phyloP scores from a whole-genome alignment of 1,140 invertebrate species.

The Caenorhabditis tropicalis region DNA sequence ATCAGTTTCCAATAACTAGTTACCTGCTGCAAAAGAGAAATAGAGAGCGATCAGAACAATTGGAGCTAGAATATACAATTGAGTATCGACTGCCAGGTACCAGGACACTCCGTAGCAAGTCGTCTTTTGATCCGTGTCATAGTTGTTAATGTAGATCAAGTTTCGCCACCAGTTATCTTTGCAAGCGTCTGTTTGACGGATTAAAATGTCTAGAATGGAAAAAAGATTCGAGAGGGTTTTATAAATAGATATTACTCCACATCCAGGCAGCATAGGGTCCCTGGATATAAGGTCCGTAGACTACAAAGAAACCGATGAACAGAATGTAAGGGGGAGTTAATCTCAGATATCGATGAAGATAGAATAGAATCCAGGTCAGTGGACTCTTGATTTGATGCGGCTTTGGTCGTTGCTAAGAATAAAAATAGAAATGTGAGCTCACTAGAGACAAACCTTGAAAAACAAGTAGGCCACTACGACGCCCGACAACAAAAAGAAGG shows the following conservation, averaged over 20 bases:
- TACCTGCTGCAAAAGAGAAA: constrained; percentile 1
- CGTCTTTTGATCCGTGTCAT: constrained; percentile 58
- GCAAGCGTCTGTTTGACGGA: constrained; percentile 67
- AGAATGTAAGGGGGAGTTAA: constrained; percentile 55
- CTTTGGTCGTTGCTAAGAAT: background rate
- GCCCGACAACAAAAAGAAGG: constrained; percentile 53
- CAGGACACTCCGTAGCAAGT: constrained; percentile 67
- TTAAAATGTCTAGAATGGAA: background rate
- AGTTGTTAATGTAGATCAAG: constrained; percentile 74
- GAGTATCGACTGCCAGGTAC: constrained; percentile 75
- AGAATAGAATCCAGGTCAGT: constrained; percentile 55
- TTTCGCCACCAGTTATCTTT: constrained; percentile 74
- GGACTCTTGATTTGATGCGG: background rate
- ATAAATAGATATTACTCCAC: background rate
- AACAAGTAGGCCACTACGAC: constrained; percentile 51
- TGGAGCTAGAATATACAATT: constrained; percentile 71
- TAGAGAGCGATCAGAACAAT: constrained; percentile 48
- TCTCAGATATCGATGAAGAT: constrained; percentile 55
- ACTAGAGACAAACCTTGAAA: constrained; percentile 47
- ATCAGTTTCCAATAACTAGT: background rate
- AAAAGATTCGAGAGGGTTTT: background rate
- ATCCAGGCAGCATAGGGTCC: constrained; percentile 46
- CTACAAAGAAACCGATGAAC: constrained; percentile 64
- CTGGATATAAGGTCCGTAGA: constrained; percentile 63
- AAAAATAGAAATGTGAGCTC: background rate